phyloP scores from a whole-genome alignment of 2,113 vertebrate species.

The Hemichromis elongatus region DNA sequence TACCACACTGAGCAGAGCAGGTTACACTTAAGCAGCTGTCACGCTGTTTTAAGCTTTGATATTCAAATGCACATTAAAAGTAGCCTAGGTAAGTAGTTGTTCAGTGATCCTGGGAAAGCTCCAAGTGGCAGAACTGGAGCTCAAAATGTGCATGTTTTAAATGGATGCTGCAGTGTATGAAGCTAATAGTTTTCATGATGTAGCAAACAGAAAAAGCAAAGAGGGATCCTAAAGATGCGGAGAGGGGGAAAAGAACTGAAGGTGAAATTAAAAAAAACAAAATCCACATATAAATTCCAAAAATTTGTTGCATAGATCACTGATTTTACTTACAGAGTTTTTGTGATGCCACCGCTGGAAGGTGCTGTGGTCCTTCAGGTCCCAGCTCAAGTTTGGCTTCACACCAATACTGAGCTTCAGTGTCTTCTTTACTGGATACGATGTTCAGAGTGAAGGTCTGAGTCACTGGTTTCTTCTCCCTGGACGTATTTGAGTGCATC shows the following conservation, averaged over 20 bases:
- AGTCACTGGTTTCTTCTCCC: slow-evolving; percentile 1
- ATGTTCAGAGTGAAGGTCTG: slow-evolving; percentile 39
- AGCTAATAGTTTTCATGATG: background rate
- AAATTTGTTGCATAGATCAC: background rate
- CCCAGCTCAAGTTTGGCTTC: slow-evolving; percentile 55
- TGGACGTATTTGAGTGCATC: background rate
- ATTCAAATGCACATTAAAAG: background rate
- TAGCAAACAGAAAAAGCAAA: background rate
- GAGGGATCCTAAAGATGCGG: background rate
- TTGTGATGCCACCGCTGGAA: slow-evolving; percentile 23
- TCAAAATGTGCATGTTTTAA: background rate
- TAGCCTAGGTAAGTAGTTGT: background rate
- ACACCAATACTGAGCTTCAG: slow-evolving; percentile 51
- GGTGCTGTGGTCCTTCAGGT: slow-evolving; percentile 18
- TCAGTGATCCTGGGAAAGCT: background rate
- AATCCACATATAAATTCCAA: background rate
- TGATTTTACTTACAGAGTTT: slow-evolving; percentile 52
- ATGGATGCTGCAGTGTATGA: background rate
- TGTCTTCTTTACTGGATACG: background rate
- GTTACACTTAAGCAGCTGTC: background rate
- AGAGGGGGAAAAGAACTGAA: background rate
- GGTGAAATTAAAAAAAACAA: background rate
- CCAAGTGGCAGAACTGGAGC: background rate
- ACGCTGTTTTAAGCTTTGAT: background rate
- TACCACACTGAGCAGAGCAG: background rate